Evolutionary conservation across 2,888 invertebrate species (phyloP), one percentile per base, ranked within the genome.

Genomic region (Stenurella melanura): DNA sequence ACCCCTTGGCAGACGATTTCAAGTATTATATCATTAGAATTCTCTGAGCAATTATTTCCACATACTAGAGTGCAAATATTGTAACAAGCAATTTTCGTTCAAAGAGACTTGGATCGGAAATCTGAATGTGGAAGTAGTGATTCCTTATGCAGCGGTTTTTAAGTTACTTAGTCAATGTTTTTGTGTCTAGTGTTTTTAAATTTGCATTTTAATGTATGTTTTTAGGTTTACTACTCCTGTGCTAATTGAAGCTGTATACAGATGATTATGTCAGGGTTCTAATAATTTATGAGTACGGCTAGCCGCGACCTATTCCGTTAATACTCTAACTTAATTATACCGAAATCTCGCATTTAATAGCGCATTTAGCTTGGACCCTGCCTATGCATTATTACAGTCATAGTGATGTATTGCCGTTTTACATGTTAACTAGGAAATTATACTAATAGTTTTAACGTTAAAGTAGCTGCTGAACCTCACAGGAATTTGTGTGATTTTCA

Each of bases 291-390:
- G 82, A 80, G 80, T 78, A 73, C 78, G 82, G 83, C 83, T 82
- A 82, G 82, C 83, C 84, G 80, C 83, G 83, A 81, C 81, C 83
- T 83, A 78, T 82, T 80, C 83, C 79, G 82, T 84, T 83, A 83
- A 84, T 83, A 84, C 82, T 82, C 81, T 85, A 85, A 85, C 84
- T 85, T 84, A 83, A 85, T 85, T 86, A 85, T 85, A 79, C 80
- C 81, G 83, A 85, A 85, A 85, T 85, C 83, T 85, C 82, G 82
- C 83, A 83, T 83, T 83, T 85, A 85, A 85, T 85, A 82, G 83
- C 81, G 77, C 83, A 80, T 85, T 85, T 81, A 83, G 81, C 77
- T 76, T 80, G 78, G 80, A 81, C 81, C 75, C 42, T 73, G 77
- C 78, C 78, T 78, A 81, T 81, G 79, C 82, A 82, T 83, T 83